Base-by-base conservation (phyloP, 1,140 invertebrate genomes). In the Holotrichia oblita region DNA sequence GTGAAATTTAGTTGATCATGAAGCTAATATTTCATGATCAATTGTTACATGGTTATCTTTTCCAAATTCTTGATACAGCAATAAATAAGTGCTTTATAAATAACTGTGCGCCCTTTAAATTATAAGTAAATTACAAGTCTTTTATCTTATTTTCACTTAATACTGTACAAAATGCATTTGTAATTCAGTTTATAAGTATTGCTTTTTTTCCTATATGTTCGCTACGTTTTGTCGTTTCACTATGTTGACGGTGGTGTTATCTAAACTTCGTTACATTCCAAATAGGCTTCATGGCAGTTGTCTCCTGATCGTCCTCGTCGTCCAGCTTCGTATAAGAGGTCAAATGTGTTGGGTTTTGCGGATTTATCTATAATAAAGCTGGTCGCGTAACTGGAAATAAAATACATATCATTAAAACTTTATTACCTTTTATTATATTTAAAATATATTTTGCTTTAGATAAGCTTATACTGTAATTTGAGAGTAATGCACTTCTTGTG, bases 211-310 rank as follows among this genome's bases (percentile, higher is more conserved):
- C 22, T 72, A 40, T 6, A 40, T 9, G 9, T 72, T 34, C 22
- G 34, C 64, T 72, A 40, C 34, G 24, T 74, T 74, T 40, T 20
- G 22, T 55, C 44, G 75, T 27, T 27, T 75, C 22, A 34, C 22
- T 59, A 48, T 59, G 0, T 27, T 48, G n/a, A 34, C n/a, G 75
- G 6, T 10, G 8, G 22, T 24, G 8, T 20, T 9, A 55, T 73
- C 90, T 93, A 96, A 87, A 95, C 92, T 88, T 96, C 94, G 87
- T 96, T 96, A 87, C 96, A 97, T 84, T 95, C 91, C 78, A 95
- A 88, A 88, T 94, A 96, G 72, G 95, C 88, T 84, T 93, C 91
- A 83, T 92, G 90, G 83, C 96, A 97, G 85, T 96, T 93, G 78
- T 95, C 93, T 20, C 95, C 95, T 42, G 92, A 93, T 84, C 95